Evolutionary conservation across 2,797 vertebrate species (phyloP), one percentile per base, ranked within the genome.

Genomic region (Myotis myotis): DNA sequence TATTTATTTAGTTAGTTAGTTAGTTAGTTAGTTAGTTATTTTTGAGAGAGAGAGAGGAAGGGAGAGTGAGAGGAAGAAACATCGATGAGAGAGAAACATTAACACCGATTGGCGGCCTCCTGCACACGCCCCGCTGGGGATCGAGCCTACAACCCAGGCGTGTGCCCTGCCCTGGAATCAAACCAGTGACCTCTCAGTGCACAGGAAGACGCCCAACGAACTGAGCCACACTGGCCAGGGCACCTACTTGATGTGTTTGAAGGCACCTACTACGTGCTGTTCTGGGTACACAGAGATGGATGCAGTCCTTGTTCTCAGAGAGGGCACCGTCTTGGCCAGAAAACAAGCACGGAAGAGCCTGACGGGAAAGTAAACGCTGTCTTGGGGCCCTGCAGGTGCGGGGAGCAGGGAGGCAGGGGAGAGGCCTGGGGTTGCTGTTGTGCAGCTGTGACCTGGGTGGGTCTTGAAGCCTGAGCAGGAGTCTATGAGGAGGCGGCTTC

Each of bases 211-310:
- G 28, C 60, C 57, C 57, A 28, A 13, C 57, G 11, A 12, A 60
- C 57, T 60, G 57, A 60, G 57, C 57, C 60, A 62, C 60, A 62
- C 12, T 60, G 15, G 25, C 60, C 62, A 17, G 62, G 62, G 62
- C 62, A 64, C 72, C 60, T 64, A n/a, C 55, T 80, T 41, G 84
- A 25, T 36, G 53, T 10, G 36, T 64, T 87, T 76, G 55, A 86
- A 95, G 93, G 53, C 11, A 16, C 83, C 88, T 95, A 60, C 70
- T 74, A 0, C 47, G 92, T 74, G 60, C 90, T 66, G 0, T n/a
- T 82, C 19, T 44, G 19, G 36, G 44, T 6, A 22, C 76, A 78
- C 0, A 49, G 70, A 62, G 15, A 25, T 51, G 71, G 38, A 66
- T 5, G 38, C 1, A 1, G 25, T 36, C 33, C 55, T 87, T 38